Percentiles rank a stretch among this genome's conserved stretches.
Conservation (phyloP, 2,797 vertebrate species). For the Hydrophis major region DNA sequence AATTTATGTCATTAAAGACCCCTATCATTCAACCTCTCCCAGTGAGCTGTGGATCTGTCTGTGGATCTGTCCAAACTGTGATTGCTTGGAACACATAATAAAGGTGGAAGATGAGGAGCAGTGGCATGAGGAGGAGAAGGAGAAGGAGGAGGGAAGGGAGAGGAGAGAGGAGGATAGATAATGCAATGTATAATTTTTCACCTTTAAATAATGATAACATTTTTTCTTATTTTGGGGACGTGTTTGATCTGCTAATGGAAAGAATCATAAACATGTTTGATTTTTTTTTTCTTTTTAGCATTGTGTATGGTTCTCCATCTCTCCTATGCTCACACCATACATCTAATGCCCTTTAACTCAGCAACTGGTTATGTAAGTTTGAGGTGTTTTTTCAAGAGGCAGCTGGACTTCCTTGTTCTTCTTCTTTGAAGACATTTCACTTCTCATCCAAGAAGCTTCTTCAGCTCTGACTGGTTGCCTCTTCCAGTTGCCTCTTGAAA, state of each 20-base stretch:
- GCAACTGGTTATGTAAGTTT: background rate
- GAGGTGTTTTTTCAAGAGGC: too few species aligned
- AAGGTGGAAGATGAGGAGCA: background rate
- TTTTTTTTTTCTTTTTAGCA: background rate
- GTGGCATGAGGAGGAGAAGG: too few species aligned
- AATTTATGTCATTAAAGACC: background rate
- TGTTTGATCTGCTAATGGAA: background rate
- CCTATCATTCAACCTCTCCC: background rate
- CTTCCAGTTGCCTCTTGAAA: too few species aligned
- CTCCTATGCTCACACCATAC: background rate
- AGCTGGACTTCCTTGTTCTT: too few species aligned
- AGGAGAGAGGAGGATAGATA: background rate
- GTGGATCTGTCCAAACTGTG: background rate
- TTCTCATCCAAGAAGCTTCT: too few species aligned
- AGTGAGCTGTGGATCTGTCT: background rate
- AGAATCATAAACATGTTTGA: background rate
- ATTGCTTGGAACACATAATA: too few species aligned
- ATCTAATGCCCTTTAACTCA: background rate
- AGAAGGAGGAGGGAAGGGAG: background rate
- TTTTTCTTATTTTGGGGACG: background rate
- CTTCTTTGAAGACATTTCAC: too few species aligned
- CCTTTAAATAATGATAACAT: background rate
- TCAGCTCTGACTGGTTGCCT: too few species aligned
- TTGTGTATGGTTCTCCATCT: background rate
- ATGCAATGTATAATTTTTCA: background rate